phyloP scores from a whole-genome alignment of 2,888 invertebrate genomes.

The Caenorhabditis sp. region DNA sequence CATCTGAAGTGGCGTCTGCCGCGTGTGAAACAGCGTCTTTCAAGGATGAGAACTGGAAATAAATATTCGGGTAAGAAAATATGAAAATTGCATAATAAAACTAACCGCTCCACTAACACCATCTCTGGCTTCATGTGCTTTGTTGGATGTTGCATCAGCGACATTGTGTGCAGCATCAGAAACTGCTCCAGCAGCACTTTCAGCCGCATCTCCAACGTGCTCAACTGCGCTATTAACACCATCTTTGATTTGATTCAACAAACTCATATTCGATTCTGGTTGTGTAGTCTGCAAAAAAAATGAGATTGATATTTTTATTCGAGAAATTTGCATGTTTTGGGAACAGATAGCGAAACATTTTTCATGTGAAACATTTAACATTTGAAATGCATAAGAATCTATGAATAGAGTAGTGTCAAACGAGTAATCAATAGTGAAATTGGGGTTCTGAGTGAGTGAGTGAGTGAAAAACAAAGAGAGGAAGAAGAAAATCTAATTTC shows the following conservation, averaged over 20 bases:
- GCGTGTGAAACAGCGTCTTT: slow-evolving; percentile 28
- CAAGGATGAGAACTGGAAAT: slow-evolving; percentile 9
- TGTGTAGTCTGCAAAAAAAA: slow-evolving; percentile 7
- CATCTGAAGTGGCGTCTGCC: slow-evolving; percentile 6
- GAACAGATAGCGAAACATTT: neutral
- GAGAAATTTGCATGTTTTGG: neutral
- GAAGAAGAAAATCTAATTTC: too few species aligned
- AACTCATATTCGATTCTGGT: slow-evolving; percentile 26
- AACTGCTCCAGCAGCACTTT: slow-evolving; percentile 9
- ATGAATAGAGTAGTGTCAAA: neutral
- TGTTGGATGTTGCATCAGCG: slow-evolving; percentile 1
- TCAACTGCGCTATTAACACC: slow-evolving; percentile 11
- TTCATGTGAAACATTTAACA: neutral
- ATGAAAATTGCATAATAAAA: neutral
- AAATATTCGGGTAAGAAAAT: too few species aligned
- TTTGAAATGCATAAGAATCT: neutral
- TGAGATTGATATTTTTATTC: neutral
- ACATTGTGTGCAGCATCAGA: slow-evolving; percentile 4
- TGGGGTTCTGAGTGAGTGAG: too few species aligned
- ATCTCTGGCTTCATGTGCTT: slow-evolving; percentile 20
- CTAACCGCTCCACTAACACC: slow-evolving; percentile 32
- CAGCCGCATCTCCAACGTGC: slow-evolving; percentile 18
- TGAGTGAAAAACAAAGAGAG: too few species aligned
- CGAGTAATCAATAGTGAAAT: too few species aligned
- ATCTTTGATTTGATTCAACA: slow-evolving; percentile 30